These are phyloP conservation scores for Synergus japonicus DNA, from an alignment of 2,888 invertebrate species.

Conservation along the genomic window DNA sequence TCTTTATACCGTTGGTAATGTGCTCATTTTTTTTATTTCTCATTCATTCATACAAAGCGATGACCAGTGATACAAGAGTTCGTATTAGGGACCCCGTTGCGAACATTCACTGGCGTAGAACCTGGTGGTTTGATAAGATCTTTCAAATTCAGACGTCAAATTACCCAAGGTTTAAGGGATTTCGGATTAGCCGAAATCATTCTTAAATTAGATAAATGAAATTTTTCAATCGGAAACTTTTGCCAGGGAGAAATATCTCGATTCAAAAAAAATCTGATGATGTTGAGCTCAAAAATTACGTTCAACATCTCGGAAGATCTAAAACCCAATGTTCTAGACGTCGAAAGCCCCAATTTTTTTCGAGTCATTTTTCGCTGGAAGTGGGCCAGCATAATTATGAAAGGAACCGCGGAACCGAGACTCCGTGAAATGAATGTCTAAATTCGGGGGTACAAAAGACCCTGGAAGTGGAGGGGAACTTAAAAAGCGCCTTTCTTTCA, in stretches of 20 bases:
- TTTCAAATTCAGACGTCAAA: slow-evolving; percentile 1
- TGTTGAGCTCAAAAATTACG: no score
- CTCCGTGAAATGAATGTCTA: slow-evolving; percentile 42
- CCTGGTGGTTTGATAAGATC: slow-evolving; percentile 20
- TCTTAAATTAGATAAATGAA: no score
- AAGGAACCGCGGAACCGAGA: slow-evolving; percentile 6
- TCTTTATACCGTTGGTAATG: slow-evolving; percentile 34
- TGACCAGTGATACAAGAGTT: slow-evolving; percentile 39
- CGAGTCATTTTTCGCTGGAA: slow-evolving; percentile 14
- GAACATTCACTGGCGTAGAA: slow-evolving; percentile 38
- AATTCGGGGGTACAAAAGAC: slow-evolving; percentile 15
- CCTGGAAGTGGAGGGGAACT: not conserved
- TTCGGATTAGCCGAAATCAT: not conserved
- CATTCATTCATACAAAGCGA: slow-evolving; percentile 38
- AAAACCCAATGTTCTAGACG: not conserved
- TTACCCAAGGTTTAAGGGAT: not conserved
- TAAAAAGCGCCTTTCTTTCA: slow-evolving; percentile 41
- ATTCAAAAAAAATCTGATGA: no score
- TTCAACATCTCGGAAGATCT: not conserved
- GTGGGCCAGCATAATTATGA: slow-evolving; percentile 24
- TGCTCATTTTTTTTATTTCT: slow-evolving; percentile 28
- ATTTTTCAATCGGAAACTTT: no score
- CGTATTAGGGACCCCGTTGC: slow-evolving; percentile 27
- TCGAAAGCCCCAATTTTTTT: not conserved
- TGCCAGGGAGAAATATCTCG: no score